Percentiles rank a stretch among this genome's conserved stretches.
These are phyloP conservation scores for Phengaris arion DNA, from an alignment of 2,888 invertebrate genomes.

Conservation along the genomic window DNA sequence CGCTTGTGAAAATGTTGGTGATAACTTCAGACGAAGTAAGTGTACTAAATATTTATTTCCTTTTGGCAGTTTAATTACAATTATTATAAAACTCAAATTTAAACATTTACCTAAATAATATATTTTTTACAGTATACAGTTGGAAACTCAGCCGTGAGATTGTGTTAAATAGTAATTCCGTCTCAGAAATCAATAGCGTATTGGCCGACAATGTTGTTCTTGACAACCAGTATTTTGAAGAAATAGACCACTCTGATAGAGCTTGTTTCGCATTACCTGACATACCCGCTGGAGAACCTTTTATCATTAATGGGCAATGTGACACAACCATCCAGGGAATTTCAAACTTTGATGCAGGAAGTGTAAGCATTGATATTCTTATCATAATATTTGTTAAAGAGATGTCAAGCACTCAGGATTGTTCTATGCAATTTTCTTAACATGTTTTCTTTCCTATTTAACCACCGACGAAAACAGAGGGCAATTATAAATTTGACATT, in stretches of 20 bases:
- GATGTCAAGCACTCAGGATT: no score
- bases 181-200: conserved; percentile 45
- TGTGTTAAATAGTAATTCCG: conserved; percentile 44
- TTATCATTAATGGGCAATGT: conserved; percentile 57
- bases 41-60: conserved; percentile 26
- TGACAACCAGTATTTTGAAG: conserved; percentile 52
- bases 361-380: conserved; percentile 43
- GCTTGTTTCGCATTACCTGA: conserved; percentile 62
- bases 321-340: conserved; percentile 49
- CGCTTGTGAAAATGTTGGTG: conserved; percentile 47
- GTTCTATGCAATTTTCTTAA: no score
- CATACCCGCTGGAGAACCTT: conserved; percentile 46
- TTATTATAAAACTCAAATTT: no score
- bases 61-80: neutral
- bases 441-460: no score
- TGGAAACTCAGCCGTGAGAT: conserved; percentile 61
- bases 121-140: conserved; percentile 52
- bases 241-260: conserved; percentile 47
- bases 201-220: conserved; percentile 48
- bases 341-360: conserved; percentile 47
- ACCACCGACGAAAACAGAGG: no score
- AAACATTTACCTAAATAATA: no score
- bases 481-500: no score
- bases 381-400: no score
- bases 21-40: conserved; percentile 58